phyloP scores from a whole-genome alignment of 2,888 invertebrate genomes.

The Schrankia costaestrigalis region DNA sequence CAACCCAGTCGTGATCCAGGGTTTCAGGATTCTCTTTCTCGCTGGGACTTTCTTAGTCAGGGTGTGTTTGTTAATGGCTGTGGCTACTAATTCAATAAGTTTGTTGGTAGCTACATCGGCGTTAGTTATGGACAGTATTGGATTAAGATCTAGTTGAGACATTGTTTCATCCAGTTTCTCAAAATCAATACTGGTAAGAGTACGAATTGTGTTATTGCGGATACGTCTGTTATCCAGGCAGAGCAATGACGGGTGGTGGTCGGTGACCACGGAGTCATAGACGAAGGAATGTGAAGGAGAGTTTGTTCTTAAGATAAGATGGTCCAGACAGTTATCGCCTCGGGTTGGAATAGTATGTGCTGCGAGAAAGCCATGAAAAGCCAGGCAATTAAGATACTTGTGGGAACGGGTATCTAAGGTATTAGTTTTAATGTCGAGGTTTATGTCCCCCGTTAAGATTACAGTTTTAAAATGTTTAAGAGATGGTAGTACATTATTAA shows the following conservation, averaged over 20 bases:
- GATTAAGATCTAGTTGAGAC: not conserved
- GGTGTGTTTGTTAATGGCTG: not conserved
- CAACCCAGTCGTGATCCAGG: no score
- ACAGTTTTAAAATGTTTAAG: not conserved
- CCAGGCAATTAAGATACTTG: conserved; percentile 11
- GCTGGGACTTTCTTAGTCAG: not conserved
- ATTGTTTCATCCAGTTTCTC: not conserved
- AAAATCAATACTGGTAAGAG: not conserved
- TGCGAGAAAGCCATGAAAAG: not conserved
- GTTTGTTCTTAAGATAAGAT: not conserved
- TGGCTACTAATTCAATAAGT: not conserved
- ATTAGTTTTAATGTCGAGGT: conserved; percentile 9
- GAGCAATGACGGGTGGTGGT: not conserved
- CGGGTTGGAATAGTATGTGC: not conserved
- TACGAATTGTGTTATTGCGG: not conserved
- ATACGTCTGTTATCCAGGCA: not conserved
- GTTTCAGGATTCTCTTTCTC: not conserved
- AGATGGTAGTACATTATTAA: not conserved
- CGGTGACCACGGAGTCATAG: not conserved
- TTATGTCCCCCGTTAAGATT: conserved; percentile 14
- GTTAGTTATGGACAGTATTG: not conserved
- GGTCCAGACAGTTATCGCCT: not conserved
- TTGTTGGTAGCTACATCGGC: not conserved
- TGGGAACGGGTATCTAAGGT: not conserved
- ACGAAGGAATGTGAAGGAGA: not conserved